Evolutionary conservation across 2,113 vertebrate species (phyloP).

Genomic region (Sinosuthora webbiana): DNA sequence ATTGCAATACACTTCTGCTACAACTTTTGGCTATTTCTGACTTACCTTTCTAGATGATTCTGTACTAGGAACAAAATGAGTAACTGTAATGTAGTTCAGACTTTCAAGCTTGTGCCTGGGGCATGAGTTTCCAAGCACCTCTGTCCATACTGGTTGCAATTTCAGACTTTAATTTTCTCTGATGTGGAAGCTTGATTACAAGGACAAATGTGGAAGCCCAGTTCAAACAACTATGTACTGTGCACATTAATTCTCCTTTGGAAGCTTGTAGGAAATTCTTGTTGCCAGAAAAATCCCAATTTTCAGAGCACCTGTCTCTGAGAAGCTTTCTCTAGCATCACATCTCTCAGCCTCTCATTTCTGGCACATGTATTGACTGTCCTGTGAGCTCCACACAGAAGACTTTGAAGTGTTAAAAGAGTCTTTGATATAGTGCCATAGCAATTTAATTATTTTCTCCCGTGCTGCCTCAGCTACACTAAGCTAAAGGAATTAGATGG

Average conservation of each 20-base stretch:
- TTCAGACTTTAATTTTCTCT: neutral
- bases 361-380: neutral
- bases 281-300: neutral
- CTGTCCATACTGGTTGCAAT: neutral
- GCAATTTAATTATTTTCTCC: constrained; percentile 25
- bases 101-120: neutral
- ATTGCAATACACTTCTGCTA: neutral
- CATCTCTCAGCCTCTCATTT: neutral
- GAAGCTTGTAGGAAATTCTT: neutral
- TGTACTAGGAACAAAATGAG: neutral
- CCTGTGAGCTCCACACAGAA: neutral
- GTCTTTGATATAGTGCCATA: neutral
- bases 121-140: neutral
- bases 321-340: neutral
- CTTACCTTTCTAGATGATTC: neutral
- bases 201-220: neutral
- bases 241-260: neutral
- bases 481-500: constrained; percentile 9
- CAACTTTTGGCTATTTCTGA: neutral
- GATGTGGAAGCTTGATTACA: neutral
- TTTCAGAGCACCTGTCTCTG: neutral
- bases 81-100: neutral
- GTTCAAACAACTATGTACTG: neutral
- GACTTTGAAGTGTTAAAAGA: neutral
- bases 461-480: neutral